These are phyloP conservation scores for Bombylius discolor DNA, from an alignment of 2,888 invertebrate genomes.

Conservation along the genomic window DNA sequence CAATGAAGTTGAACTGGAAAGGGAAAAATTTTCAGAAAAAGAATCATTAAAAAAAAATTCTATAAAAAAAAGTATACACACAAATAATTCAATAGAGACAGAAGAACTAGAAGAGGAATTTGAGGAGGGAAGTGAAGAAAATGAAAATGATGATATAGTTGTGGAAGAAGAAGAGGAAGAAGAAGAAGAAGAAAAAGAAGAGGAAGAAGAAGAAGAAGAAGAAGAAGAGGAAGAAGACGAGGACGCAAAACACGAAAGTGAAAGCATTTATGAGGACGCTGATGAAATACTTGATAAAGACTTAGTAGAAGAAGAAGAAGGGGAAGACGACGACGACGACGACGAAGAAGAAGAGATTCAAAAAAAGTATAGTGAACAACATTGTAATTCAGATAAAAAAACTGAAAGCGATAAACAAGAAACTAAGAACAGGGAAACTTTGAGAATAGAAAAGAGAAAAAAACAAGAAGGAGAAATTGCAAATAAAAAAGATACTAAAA, in stretches of 20 bases:
- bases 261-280: background rate
- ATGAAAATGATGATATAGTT: background rate
- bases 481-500: constrained; percentile 2
- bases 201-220: background rate
- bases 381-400: background rate
- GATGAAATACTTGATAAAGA: background rate
- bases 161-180: constrained; percentile 25
- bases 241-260: background rate
- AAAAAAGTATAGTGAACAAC: constrained; percentile 1
- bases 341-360: constrained; percentile 14
- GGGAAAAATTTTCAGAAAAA: constrained; percentile 7
- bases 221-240: background rate
- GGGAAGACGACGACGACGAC: constrained; percentile 24
- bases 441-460: background rate
- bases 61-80: background rate
- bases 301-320: background rate
- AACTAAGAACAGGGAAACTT: too few relatives aligned
- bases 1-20: constrained; percentile 32
- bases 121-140: background rate
- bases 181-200: constrained; percentile 27
- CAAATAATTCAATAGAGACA: constrained; percentile 19
- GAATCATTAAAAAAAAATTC: background rate
- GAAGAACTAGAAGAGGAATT: constrained; percentile 24
- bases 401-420: constrained; percentile 3
- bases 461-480: constrained; percentile 13